Conservation (phyloP, 1,140 invertebrate species). For the Rhagoletis zephyria region DNA sequence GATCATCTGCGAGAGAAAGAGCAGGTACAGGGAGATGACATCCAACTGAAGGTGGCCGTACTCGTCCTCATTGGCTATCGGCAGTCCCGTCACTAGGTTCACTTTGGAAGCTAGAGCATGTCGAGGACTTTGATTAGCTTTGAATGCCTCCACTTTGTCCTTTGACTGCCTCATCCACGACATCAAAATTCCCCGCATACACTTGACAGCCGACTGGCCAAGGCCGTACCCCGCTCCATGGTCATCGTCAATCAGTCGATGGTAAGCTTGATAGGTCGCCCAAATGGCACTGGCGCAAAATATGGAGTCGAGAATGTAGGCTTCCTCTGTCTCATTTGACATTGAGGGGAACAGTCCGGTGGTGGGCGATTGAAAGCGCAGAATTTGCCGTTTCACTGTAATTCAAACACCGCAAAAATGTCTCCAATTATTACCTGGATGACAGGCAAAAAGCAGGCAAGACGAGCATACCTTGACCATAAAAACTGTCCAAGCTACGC, state of each 20-base stretch:
- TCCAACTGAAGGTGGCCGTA: slow-evolving; percentile 98
- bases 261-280: slow-evolving; percentile 95
- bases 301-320: slow-evolving; percentile 93
- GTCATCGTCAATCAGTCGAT: slow-evolving; percentile 97
- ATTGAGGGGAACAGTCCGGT: slow-evolving; percentile 94
- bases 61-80: slow-evolving; percentile 86
- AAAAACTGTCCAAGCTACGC: too few species aligned
- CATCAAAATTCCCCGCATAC: slow-evolving; percentile 97
- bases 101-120: slow-evolving; percentile 94
- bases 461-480: too few species aligned
- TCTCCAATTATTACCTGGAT: too few species aligned
- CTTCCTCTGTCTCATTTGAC: slow-evolving; percentile 83
- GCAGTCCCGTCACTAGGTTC: slow-evolving; percentile 87
- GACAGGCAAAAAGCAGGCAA: too few species aligned
- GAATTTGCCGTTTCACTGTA: slow-evolving; percentile 93
- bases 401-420: too few species aligned
- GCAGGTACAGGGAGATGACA: slow-evolving; percentile 92
- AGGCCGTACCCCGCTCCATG: slow-evolving; percentile 96
- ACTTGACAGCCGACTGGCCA: slow-evolving; percentile 96
- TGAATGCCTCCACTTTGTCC: slow-evolving; percentile 94
- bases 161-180: slow-evolving; percentile 96
- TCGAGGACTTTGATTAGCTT: slow-evolving; percentile 91
- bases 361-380: slow-evolving; percentile 93
- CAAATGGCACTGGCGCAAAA: slow-evolving; percentile 96
- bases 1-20: slow-evolving; percentile 98